Evolutionary conservation across 2,888 invertebrate species (phyloP), one percentile per base, ranked within the genome.

Genomic region (Notodonta ziczac): DNA sequence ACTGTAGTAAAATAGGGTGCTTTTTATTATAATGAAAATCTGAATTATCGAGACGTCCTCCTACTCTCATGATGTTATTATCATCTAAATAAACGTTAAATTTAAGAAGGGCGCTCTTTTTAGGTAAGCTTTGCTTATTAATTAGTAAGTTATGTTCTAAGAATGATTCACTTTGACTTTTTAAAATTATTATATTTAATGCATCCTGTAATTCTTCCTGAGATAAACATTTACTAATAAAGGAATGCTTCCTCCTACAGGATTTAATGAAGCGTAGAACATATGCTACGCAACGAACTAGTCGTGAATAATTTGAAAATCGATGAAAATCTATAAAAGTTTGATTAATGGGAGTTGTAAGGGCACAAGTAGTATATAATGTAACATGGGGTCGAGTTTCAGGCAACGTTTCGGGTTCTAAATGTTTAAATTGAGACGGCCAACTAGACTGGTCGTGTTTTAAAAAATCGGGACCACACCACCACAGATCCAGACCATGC

Each of bases 1-100:
- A 74, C 61, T 76, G 70, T 68, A 81, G 24, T 13, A 78, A 32
- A 24, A 78, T 70, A 3, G 76, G 78, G 40, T 77, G 76, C 46
- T 75, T 77, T 57, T 75, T 77, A 5, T 74, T 65, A 57, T 64
- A 73, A 0, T 53, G 0, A 40, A 63, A 72, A 2, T 62, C 8
- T 0, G 74, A 71, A 57, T 72, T 72, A 1, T 32, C 16, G 4
- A 80, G 42, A n/a, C 76, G 67, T 16, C 76, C 80, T 16, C 74
- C 78, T 3, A 78, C 75, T 8, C 75, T 65, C 51, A 75, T 68
- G 7, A 76, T 35, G 0, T 67, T 64, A 35, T 72, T 51, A 0
- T 60, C 24, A 42, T 75, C 73, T 13, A 76, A 4, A 55, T 66
- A 76, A 0, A 63, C 61, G 55, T 69, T 75, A 44, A 74, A 70